phyloP scores from a whole-genome alignment of 1,140 invertebrate species.

The Reticulitermes speratus region DNA sequence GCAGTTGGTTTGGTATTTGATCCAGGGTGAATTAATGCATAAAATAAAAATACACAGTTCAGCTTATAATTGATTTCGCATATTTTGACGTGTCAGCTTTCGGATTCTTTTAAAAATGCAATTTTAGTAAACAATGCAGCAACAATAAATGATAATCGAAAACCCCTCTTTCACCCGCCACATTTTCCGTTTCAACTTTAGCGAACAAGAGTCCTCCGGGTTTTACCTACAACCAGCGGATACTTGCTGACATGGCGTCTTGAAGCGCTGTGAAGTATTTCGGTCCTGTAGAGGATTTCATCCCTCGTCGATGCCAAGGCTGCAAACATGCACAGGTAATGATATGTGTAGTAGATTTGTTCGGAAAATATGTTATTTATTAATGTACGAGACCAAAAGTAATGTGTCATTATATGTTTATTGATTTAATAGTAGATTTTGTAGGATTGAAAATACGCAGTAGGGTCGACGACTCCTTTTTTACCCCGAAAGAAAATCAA shows the following conservation, averaged over 20 bases:
- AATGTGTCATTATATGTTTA: constrained; percentile 8
- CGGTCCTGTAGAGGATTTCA: constrained; percentile 28
- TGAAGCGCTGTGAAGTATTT: constrained; percentile 30
- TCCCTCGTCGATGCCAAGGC: constrained; percentile 26
- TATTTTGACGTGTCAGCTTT: neutral
- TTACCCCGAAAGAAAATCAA: constrained; percentile 33
- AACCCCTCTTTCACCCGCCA: neutral
- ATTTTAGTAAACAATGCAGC: neutral
- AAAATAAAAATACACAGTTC: neutral
- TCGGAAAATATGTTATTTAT: neutral
- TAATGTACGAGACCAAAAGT: neutral
- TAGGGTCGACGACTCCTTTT: constrained; percentile 29
- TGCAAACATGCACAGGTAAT: constrained; percentile 32
- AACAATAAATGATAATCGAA: neutral
- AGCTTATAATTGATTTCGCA: neutral
- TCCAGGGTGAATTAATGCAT: neutral
- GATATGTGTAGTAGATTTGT: constrained; percentile 21
- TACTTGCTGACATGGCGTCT: constrained; percentile 33
- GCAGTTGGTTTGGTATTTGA: too few relatives aligned
- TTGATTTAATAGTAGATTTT: constrained; percentile 27
- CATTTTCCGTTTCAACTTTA: constrained; percentile 16
- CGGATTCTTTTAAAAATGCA: neutral
- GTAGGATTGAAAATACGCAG: constrained; percentile 30
- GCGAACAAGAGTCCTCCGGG: constrained; percentile 15
- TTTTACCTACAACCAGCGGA: constrained; percentile 27